A percentile compares a stretch with the other conserved stretches of the same genome.
Conservation (phyloP, 2,888 invertebrate genomes). For the Julus scanicus region DNA sequence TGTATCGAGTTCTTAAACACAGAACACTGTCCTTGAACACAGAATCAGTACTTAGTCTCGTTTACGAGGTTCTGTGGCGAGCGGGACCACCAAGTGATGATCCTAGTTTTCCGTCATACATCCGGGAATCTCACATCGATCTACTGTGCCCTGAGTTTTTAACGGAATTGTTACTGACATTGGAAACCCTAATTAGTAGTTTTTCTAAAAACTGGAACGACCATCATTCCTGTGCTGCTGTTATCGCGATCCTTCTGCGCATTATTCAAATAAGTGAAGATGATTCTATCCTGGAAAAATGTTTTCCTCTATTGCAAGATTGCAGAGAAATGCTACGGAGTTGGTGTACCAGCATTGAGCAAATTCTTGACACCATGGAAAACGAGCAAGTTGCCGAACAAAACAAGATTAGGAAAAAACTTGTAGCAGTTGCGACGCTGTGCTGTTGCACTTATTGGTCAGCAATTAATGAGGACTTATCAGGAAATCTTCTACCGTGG, state of each 20-base stretch:
- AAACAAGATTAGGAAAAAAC: neutral
- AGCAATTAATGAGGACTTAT: neutral
- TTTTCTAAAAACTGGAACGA: neutral
- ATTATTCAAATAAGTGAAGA: neutral
- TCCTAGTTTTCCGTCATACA: neutral
- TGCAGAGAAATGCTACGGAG: neutral
- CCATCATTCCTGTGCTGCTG: neutral
- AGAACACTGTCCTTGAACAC: neutral
- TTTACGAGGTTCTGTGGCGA: conserved; percentile 1
- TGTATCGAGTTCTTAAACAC: conserved; percentile 2
- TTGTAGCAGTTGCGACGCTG: neutral
- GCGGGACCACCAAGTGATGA: conserved; percentile 2
- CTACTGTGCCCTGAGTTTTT: neutral
- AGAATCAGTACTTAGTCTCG: conserved; percentile 11
- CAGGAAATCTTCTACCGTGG: neutral
- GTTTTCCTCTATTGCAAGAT: neutral
- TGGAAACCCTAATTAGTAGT: neutral
- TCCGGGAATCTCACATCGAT: conserved; percentile 4
- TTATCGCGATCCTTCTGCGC: neutral
- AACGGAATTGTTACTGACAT: neutral
- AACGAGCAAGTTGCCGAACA: neutral
- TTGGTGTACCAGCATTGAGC: neutral
- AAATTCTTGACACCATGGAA: neutral
- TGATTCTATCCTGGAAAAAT: neutral
- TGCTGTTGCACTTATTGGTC: neutral